Evolutionary conservation across 2,113 vertebrate species (phyloP).

Genomic region (Cinclus mexicanus): DNA sequence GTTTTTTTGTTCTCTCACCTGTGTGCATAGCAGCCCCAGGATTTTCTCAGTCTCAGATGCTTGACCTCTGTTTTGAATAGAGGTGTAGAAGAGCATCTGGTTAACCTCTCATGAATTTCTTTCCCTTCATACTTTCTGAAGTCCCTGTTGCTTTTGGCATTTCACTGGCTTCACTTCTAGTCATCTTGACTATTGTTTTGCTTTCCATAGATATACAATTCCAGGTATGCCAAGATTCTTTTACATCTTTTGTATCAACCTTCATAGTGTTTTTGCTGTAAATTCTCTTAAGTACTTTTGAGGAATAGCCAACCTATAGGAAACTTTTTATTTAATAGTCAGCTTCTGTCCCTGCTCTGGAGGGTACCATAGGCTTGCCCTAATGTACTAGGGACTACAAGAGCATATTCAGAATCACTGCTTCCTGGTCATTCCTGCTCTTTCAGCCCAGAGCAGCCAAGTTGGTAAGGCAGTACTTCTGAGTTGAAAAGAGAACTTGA

Average conservation of each 20-base stretch:
- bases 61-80: neutral
- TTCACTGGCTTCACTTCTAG: neutral
- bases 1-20: neutral
- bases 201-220: neutral
- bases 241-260: neutral
- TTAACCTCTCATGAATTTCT: neutral
- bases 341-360: rapidly evolving
- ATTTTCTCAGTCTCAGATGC: neutral
- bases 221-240: neutral
- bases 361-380: neutral
- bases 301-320: neutral
- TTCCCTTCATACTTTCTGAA: neutral
- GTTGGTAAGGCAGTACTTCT: neutral
- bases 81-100: neutral
- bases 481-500: neutral
- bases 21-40: neutral
- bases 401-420: neutral
- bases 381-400: neutral
- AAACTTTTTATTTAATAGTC: neutral
- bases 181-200: neutral
- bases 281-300: neutral
- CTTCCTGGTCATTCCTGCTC: neutral
- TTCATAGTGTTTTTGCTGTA: neutral
- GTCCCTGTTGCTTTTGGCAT: neutral
- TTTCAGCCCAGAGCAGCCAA: neutral